Evolutionary conservation across 2,113 vertebrate genomes (phyloP).

Genomic region (Phalacrocorax brasilianus): DNA sequence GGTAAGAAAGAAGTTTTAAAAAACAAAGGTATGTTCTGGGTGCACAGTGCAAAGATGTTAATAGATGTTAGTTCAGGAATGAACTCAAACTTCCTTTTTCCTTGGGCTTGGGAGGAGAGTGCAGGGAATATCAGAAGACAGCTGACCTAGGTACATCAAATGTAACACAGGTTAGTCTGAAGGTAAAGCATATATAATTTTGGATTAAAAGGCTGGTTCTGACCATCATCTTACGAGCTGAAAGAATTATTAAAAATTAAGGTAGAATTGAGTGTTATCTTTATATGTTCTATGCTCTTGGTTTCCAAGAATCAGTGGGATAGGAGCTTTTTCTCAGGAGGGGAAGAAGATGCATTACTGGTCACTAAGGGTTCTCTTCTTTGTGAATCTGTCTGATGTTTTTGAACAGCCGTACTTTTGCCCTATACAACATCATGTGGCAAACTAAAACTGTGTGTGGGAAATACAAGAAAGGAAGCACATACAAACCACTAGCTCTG

Average conservation of each 20-base stretch:
- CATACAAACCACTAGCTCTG: not conserved
- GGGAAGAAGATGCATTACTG: not conserved
- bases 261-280: not conserved
- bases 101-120: not conserved
- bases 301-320: not conserved
- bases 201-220: not conserved
- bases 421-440: not conserved
- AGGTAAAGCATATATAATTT: not conserved
- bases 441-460: not conserved
- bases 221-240: not conserved
- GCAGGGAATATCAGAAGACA: not conserved
- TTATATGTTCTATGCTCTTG: not conserved
- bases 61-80: not conserved
- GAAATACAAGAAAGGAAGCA: not conserved
- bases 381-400: not conserved
- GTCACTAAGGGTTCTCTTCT: not conserved
- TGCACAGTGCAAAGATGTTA: not conserved
- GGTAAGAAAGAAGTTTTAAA: slow-evolving; percentile 69
- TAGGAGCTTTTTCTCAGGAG: not conserved
- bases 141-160: not conserved
- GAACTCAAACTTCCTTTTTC: not conserved
- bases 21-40: not conserved
- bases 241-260: not conserved
- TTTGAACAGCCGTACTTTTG: not conserved
- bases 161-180: not conserved